Evolutionary conservation across 2,888 invertebrate species (phyloP).

Genomic region (Parasteatoda lunata): DNA sequence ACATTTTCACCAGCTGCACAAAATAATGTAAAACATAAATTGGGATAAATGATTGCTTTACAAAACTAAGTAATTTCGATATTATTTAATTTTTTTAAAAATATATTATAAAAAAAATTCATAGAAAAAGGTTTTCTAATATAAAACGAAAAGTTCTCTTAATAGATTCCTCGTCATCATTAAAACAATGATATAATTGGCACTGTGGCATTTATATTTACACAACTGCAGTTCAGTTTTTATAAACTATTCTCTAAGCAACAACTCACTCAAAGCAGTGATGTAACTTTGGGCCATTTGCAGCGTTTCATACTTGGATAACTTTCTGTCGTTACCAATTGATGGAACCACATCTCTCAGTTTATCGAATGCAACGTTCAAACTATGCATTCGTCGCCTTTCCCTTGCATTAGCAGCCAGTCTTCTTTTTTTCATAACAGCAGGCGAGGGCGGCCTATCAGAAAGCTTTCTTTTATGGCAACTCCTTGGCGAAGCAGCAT

Average conservation of each 20-base stretch:
- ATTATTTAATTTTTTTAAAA: too few relatives aligned
- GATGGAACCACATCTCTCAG: conserved; percentile 92
- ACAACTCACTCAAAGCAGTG: conserved; percentile 88
- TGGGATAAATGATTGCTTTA: too few relatives aligned
- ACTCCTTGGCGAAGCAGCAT: conserved; percentile 16
- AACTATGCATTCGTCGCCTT: conserved; percentile 92
- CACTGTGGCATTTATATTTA: not conserved
- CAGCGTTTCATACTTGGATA: conserved; percentile 95
- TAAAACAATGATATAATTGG: not conserved
- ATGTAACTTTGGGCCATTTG: conserved; percentile 99
- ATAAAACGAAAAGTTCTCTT: too few relatives aligned
- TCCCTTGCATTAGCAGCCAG: conserved; percentile 95
- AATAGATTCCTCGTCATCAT: too few relatives aligned
- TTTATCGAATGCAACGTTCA: conserved; percentile 94
- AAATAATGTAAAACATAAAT: too few relatives aligned
- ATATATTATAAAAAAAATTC: too few relatives aligned
- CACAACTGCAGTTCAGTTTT: not conserved
- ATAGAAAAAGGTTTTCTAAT: too few relatives aligned
- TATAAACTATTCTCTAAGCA: conserved; percentile 73
- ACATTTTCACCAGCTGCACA: too few relatives aligned
- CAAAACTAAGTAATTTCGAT: too few relatives aligned
- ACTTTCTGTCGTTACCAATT: conserved; percentile 90
- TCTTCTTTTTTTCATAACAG: conserved; percentile 85
- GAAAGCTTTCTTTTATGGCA: conserved; percentile 35
- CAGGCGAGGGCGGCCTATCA: conserved; percentile 68